A percentile compares a stretch with the other conserved stretches of the same genome.
Evolutionary conservation across 2,113 vertebrate genomes (phyloP).

Genomic region (Tilapia sparmanii): DNA sequence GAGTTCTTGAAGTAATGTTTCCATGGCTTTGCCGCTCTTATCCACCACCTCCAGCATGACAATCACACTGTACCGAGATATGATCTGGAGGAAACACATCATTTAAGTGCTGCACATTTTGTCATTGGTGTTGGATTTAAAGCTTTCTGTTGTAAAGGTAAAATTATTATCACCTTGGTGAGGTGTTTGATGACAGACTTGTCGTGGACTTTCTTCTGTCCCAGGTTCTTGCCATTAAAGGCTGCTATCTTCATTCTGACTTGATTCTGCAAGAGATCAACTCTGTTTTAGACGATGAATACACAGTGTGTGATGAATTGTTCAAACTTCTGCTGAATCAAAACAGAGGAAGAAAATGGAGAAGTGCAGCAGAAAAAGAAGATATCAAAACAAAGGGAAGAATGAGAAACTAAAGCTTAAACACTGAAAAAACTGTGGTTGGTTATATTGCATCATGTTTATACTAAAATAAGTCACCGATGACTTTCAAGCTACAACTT

Average conservation of each 20-base stretch:
- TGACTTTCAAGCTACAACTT: not conserved
- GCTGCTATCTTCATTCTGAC: constrained; percentile 64
- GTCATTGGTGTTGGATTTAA: fast-evolving
- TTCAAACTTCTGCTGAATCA: not conserved
- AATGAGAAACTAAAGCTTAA: not conserved
- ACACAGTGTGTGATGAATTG: fast-evolving
- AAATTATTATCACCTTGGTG: constrained; percentile 21
- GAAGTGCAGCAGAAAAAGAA: not conserved
- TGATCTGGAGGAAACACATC: not conserved
- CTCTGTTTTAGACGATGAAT: fast-evolving
- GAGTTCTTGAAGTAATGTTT: not conserved
- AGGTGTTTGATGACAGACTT: not conserved
- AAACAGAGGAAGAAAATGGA: not conserved
- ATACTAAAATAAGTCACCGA: fast-evolving
- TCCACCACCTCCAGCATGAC: constrained; percentile 47
- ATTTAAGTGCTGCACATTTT: fast-evolving
- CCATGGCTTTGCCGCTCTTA: constrained; percentile 6
- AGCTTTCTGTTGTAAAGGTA: not conserved
- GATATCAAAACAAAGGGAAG: not conserved
- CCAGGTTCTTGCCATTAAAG: constrained; percentile 52
- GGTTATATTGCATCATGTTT: not conserved
- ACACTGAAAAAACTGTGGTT: not conserved
- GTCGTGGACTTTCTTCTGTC: constrained; percentile 36
- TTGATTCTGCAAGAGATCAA: not conserved
- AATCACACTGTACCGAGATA: constrained; percentile 33